phyloP scores from a whole-genome alignment of 2,888 invertebrate genomes.

The Dexiosoma caninum region DNA sequence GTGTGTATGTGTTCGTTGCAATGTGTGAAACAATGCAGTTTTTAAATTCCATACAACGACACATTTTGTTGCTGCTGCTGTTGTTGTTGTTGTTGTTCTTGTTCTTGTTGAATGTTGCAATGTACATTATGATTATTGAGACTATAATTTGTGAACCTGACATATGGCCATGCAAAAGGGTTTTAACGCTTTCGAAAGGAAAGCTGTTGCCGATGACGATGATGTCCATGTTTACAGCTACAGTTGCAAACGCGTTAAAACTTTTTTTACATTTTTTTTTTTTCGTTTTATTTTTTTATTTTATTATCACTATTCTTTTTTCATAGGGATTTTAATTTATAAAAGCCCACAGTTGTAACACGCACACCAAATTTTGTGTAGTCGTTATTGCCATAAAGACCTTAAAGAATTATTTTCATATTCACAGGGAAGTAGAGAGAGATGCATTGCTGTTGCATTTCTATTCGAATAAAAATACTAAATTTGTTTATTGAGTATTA shows the following conservation, averaged over 20 bases:
- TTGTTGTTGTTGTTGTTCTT: too few relatives aligned
- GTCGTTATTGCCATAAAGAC: neutral
- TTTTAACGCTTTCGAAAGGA: constrained; percentile 9
- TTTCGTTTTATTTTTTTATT: neutral
- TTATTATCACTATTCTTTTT: too few relatives aligned
- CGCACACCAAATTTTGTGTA: constrained; percentile 32
- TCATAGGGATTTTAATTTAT: constrained; percentile 27
- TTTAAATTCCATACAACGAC: constrained; percentile 50
- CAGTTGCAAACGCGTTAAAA: constrained; percentile 42
- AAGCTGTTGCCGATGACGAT: neutral
- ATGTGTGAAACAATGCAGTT: constrained; percentile 48
- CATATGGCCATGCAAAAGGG: constrained; percentile 58
- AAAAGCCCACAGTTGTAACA: constrained; percentile 50
- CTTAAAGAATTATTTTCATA: neutral
- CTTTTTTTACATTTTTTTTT: constrained; percentile 18
- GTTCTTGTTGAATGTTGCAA: constrained; percentile 10
- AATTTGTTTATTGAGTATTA: too few relatives aligned
- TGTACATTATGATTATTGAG: constrained; percentile 65
- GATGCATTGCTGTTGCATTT: too few relatives aligned
- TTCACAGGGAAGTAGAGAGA: too few relatives aligned
- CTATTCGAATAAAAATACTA: too few relatives aligned
- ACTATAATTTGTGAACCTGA: constrained; percentile 66
- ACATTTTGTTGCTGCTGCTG: constrained; percentile 39
- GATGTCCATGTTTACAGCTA: neutral
- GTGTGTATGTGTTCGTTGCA: constrained; percentile 31